Evolutionary conservation across 2,888 invertebrate species (phyloP), one percentile per base, ranked within the genome.

Genomic region (Monoplex corrugatus): DNA sequence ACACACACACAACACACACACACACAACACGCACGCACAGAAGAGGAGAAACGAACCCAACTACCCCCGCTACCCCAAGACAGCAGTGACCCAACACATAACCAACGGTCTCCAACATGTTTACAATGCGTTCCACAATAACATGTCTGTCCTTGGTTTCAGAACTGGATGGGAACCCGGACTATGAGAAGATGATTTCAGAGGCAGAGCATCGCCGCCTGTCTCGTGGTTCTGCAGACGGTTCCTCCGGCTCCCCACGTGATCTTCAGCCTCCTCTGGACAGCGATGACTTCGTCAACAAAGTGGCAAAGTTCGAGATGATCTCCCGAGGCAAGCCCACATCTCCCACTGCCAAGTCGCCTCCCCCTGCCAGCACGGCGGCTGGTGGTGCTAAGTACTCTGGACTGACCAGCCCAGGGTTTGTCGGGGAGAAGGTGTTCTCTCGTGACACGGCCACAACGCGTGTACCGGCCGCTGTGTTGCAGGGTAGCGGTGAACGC

Each of bases 221-320:
- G 43, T 90, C 89, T 44, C 85, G 89, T 19, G 89, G 88, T 38
- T 89, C 89, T 40, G 87, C 89, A 50, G 89, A 91, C 85, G 75
- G 90, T 89, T 90, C 92, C 91, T 86, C 89, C 87, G 45, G 91
- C 91, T 88, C 92, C 89, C 38, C 92, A 87, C 83, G 88, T n/a
- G 89, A 87, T 78, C 91, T 91, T 83, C 90, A 92, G 75, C 91
- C 92, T 23, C 91, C 92, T 19, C 91, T 93, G 72, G 97, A 97
- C 93, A 96, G 97, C 91, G 95, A 95, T 87, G 97, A 97, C 91
- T 97, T 97, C 92, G 97, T 98, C 63, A 97, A 97, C 83, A 98
- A 98, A 96, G 97, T 98, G 1, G 98, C 98, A 0, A 98, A 98
- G 95, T 98, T 98, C 96, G 98, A 95, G 91, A 92, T 94, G 90